Percentiles rank a stretch among this genome's conserved stretches.
phyloP scores from a whole-genome alignment of 1,140 invertebrate species.

The Drosophila fuyamai region DNA sequence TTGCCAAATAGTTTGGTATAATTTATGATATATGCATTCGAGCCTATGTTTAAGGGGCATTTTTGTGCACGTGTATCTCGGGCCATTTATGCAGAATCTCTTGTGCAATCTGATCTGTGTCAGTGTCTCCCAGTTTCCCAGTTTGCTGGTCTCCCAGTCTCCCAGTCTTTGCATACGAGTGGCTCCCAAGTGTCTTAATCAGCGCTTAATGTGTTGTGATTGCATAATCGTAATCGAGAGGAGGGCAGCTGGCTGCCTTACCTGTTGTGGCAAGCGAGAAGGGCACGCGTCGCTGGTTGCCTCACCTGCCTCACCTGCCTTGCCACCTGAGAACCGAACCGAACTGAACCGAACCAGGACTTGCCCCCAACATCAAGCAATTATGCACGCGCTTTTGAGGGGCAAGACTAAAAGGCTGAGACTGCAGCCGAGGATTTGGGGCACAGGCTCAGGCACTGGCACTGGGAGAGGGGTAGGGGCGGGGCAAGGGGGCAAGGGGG shows the following conservation, averaged over 20 bases:
- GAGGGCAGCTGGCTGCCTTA: conserved; percentile 10
- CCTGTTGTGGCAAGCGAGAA: not conserved
- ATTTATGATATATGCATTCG: no score
- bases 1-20: no score
- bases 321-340: conserved; percentile 12
- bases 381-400: conserved; percentile 12
- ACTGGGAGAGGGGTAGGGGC: no score
- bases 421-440: not conserved
- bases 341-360: not conserved
- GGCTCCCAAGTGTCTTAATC: conserved; percentile 67
- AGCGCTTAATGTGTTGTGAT: conserved; percentile 73
- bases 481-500: conserved; percentile 3
- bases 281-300: conserved; percentile 15
- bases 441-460: no score
- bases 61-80: not conserved
- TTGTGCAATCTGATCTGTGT: conserved; percentile 42
- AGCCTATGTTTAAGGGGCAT: not conserved
- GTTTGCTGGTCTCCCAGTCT: conserved; percentile 7
- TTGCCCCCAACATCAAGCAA: conserved; percentile 20
- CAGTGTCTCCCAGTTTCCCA: conserved; percentile 2
- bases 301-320: conserved; percentile 3
- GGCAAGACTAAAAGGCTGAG: not conserved
- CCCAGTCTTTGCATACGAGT: conserved; percentile 31
- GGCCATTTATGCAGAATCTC: conserved; percentile 13
- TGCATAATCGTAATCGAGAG: conserved; percentile 63